phyloP scores from a whole-genome alignment of 2,888 invertebrate species.

The Aspidapion aeneum region DNA sequence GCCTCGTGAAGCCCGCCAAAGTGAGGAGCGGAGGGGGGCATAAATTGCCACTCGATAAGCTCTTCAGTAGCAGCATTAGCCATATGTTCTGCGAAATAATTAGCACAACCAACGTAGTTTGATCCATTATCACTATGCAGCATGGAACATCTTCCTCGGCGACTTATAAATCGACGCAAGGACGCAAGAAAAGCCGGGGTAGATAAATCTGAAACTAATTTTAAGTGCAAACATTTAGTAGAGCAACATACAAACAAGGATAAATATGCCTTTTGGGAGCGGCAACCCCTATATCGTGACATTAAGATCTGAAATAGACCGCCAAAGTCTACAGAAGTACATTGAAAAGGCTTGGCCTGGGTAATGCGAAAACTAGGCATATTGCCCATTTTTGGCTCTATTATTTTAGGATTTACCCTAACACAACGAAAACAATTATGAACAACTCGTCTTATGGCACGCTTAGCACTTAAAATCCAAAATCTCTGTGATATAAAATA shows the following conservation, averaged over 20 bases:
- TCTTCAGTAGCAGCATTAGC: not conserved
- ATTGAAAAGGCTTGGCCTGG: not conserved
- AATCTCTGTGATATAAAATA: not conserved
- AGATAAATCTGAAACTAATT: too few species aligned
- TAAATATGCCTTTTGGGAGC: not conserved
- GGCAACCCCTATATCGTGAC: not conserved
- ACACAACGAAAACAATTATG: not conserved
- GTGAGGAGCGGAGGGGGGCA: not conserved
- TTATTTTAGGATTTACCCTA: not conserved
- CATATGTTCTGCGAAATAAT: not conserved
- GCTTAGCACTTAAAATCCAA: not conserved
- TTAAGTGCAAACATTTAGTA: too few species aligned
- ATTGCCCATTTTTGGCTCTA: not conserved
- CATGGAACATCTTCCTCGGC: not conserved
- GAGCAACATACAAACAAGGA: too few species aligned
- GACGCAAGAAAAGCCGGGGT: not conserved
- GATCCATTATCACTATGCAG: not conserved
- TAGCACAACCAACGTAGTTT: not conserved
- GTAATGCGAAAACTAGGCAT: not conserved
- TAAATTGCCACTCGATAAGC: not conserved
- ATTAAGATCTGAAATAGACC: too few species aligned
- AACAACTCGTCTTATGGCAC: not conserved
- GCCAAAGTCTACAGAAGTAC: not conserved
- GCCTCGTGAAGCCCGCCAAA: too few species aligned
- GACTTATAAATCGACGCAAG: not conserved